phyloP scores from a whole-genome alignment of 2,888 invertebrate genomes.

The Latheticus oryzae region DNA sequence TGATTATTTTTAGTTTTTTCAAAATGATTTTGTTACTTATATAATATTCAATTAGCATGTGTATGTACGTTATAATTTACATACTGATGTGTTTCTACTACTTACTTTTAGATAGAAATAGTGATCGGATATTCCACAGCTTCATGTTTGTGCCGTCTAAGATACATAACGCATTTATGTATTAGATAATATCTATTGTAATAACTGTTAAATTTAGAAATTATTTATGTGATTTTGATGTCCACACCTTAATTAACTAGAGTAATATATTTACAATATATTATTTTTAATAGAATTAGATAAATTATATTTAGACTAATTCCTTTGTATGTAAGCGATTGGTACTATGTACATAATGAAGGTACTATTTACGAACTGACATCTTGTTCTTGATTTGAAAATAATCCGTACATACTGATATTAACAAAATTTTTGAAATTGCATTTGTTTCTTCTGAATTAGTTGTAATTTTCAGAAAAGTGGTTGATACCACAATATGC shows the following conservation, averaged over 20 bases:
- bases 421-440: too few species aligned
- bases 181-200: conserved; percentile 57
- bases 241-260: conserved; percentile 51
- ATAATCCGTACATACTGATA: too few species aligned
- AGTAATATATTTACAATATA: conserved; percentile 41
- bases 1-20: conserved; percentile 45
- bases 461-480: neutral
- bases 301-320: conserved; percentile 40
- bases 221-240: conserved; percentile 64
- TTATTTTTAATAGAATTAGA: conserved; percentile 45
- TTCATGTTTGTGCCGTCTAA: conserved; percentile 62
- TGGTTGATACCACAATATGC: too few species aligned
- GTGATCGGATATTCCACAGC: conserved; percentile 55
- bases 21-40: conserved; percentile 28
- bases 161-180: conserved; percentile 59
- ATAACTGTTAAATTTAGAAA: conserved; percentile 63
- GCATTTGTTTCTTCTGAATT: too few species aligned
- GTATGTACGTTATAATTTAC: conserved; percentile 39
- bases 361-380: conserved; percentile 39
- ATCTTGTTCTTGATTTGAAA: conserved; percentile 21
- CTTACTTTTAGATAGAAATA: conserved; percentile 50
- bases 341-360: conserved; percentile 50
- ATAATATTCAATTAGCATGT: conserved; percentile 39
- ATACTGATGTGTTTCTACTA: conserved; percentile 36
- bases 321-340: conserved; percentile 44